phyloP scores from a whole-genome alignment of 2,113 vertebrate genomes.

The Bos taurus region DNA sequence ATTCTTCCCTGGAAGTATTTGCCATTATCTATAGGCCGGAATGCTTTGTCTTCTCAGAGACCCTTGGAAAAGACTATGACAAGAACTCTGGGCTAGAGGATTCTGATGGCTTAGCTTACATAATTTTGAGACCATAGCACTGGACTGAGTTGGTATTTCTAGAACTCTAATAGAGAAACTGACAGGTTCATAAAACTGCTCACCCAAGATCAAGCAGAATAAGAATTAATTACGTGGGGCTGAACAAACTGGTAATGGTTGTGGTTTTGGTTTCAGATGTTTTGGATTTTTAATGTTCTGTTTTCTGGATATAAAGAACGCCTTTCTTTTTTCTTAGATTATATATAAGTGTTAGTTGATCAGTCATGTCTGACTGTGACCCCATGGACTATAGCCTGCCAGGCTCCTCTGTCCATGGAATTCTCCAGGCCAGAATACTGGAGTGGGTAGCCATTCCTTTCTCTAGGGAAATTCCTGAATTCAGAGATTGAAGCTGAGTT shows the following conservation, averaged over 20 bases:
- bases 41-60: not conserved
- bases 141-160: not conserved
- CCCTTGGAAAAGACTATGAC: not conserved
- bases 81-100: not conserved
- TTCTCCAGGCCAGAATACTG: not conserved
- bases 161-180: not conserved
- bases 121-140: not conserved
- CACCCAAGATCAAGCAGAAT: not conserved
- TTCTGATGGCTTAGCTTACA: not conserved
- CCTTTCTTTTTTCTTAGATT: not conserved
- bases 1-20: not conserved
- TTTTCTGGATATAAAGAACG: not conserved
- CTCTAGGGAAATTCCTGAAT: not conserved
- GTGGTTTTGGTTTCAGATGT: not conserved
- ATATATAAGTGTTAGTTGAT: not conserved
- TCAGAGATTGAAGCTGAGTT: not conserved
- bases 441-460: not conserved
- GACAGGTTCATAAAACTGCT: not conserved
- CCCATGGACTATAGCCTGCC: not conserved
- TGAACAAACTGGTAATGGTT: not conserved
- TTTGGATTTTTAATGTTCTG: not conserved
- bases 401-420: not conserved
- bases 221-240: not conserved
- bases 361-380: not conserved
- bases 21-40: not conserved